Evolutionary conservation across 2,888 invertebrate species (phyloP).

Genomic region (Mimachlamys varia): DNA sequence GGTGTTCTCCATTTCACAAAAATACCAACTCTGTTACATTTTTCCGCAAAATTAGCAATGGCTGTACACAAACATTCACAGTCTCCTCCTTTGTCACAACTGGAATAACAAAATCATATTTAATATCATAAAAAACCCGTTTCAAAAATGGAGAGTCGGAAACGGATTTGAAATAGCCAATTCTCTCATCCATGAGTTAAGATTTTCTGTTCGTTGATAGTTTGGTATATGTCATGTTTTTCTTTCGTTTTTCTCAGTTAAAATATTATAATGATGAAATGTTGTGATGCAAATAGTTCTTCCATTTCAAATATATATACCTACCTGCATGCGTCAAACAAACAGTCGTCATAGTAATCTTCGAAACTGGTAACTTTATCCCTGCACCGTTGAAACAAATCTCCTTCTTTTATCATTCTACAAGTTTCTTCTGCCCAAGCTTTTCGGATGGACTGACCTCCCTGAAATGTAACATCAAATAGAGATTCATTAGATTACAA

Average conservation of each 20-base stretch:
- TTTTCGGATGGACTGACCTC: constrained; percentile 42
- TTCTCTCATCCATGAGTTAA: too few relatives aligned
- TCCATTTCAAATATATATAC: constrained; percentile 17
- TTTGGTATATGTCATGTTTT: too few relatives aligned
- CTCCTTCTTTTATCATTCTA: constrained; percentile 79
- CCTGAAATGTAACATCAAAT: constrained; percentile 38
- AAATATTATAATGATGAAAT: too few relatives aligned
- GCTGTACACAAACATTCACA: constrained; percentile 95
- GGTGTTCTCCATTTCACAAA: constrained; percentile 90
- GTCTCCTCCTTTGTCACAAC: constrained; percentile 94
- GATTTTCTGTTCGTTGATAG: too few relatives aligned
- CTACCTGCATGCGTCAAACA: constrained; percentile 88
- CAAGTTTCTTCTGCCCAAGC: constrained; percentile 90
- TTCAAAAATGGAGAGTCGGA: too few relatives aligned
- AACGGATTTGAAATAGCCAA: too few relatives aligned
- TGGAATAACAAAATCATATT: constrained; percentile 74
- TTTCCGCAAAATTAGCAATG: constrained; percentile 92
- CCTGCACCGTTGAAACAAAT: constrained; percentile 57
- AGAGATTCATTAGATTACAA: neutral
- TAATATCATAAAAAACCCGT: too few relatives aligned
- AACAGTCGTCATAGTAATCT: constrained; percentile 83
- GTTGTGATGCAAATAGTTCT: too few relatives aligned
- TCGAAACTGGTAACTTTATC: constrained; percentile 46
- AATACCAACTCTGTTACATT: constrained; percentile 89
- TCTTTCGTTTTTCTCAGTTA: too few relatives aligned